phyloP scores from a whole-genome alignment of 2,797 vertebrate species.

The Myotis findleyi region DNA sequence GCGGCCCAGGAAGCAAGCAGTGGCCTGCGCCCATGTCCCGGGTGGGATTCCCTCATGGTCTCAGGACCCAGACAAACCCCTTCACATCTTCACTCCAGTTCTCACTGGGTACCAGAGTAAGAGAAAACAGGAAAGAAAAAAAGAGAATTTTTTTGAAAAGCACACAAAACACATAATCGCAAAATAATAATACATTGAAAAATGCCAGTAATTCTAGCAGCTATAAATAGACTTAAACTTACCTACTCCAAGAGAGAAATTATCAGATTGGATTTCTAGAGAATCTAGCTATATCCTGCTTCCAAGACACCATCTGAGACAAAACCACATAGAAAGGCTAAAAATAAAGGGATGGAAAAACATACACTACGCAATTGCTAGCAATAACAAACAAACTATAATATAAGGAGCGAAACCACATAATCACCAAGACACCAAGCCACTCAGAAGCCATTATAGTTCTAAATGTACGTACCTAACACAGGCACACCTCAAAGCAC shows the following conservation, averaged over 20 bases:
- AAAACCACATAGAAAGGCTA: neutral
- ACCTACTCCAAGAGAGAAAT: neutral
- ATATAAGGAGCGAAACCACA: neutral
- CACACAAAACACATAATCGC: neutral
- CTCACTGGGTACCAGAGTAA: neutral
- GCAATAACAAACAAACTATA: neutral
- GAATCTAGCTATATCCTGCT: neutral
- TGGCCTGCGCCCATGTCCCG: accelerated
- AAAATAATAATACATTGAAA: neutral
- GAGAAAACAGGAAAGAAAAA: neutral
- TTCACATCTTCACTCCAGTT: neutral
- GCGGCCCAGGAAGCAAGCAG: neutral
- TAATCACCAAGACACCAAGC: neutral
- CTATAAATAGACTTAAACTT: neutral
- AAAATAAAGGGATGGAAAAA: neutral
- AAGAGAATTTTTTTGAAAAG: neutral
- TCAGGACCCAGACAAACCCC: neutral
- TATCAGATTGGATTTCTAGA: conserved; percentile 29
- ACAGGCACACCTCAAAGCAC: neutral
- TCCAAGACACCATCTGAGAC: neutral
- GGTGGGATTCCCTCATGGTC: no score
- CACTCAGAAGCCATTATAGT: neutral
- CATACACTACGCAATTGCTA: neutral
- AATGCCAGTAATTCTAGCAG: neutral
- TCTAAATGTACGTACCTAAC: neutral